Conservation (phyloP, 2,888 invertebrate species). For the Eulithis prunata region DNA sequence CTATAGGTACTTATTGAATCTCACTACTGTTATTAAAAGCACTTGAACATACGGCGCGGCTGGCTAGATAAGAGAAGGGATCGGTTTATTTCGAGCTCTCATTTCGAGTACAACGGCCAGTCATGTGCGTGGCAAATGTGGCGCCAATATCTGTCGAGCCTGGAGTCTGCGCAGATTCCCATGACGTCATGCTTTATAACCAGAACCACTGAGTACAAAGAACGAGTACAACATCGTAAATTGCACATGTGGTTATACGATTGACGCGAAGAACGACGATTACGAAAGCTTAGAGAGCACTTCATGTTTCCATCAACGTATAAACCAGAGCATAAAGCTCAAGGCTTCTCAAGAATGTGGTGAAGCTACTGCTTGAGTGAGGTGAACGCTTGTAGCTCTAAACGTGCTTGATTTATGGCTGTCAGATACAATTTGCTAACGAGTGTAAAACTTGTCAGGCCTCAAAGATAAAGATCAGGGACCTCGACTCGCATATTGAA, state of each 20-base stretch:
- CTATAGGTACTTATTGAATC: slow-evolving; percentile 17
- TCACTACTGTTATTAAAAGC: slow-evolving; percentile 53
- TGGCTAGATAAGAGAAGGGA: slow-evolving; percentile 61
- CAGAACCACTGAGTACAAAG: slow-evolving; percentile 49
- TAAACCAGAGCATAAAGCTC: slow-evolving; percentile 35
- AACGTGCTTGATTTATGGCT: slow-evolving; percentile 65
- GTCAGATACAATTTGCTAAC: slow-evolving; percentile 79
- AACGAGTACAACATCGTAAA: slow-evolving; percentile 43
- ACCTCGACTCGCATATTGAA: slow-evolving; percentile 67
- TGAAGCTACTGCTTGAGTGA: slow-evolving; percentile 5
- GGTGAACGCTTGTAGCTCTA: slow-evolving; percentile 41
- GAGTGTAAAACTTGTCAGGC: slow-evolving; percentile 72
- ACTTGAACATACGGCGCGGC: slow-evolving; percentile 54
- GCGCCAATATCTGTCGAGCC: slow-evolving; percentile 65
- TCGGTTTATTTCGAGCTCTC: slow-evolving; percentile 70
- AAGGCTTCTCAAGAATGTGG: no score
- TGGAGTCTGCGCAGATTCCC: slow-evolving; percentile 63
- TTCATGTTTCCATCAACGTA: slow-evolving; percentile 46
- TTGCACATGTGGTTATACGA: slow-evolving; percentile 39
- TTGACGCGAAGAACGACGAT: slow-evolving; percentile 22
- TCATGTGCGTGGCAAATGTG: slow-evolving; percentile 79
- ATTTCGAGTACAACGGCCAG: slow-evolving; percentile 56
- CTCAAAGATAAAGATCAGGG: slow-evolving; percentile 70
- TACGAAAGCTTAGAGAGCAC: slow-evolving; percentile 41
- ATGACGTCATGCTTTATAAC: slow-evolving; percentile 65